phyloP scores from a whole-genome alignment of 2,888 invertebrate genomes.

The Gymnosoma rotundatum region DNA sequence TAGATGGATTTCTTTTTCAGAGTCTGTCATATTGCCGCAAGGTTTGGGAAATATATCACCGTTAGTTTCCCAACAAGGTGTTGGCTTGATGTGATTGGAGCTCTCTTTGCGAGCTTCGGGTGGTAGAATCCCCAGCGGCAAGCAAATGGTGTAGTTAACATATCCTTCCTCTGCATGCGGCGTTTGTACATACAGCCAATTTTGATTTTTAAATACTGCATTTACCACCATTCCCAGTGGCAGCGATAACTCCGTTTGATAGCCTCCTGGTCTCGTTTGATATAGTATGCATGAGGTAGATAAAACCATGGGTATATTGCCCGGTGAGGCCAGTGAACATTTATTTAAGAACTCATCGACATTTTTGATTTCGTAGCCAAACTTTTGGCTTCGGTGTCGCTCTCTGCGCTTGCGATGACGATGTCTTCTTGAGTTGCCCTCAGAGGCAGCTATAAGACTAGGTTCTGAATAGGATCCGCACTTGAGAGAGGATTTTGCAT shows the following conservation, averaged over 20 bases:
- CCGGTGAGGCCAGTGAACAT: conserved; percentile 91
- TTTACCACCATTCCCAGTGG: conserved; percentile 93
- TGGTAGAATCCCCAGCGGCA: conserved; percentile 89
- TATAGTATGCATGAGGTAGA: conserved; percentile 89
- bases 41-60: conserved; percentile 91
- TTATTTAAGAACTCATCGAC: conserved; percentile 90
- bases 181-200: conserved; percentile 93
- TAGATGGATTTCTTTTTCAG: conserved; percentile 86
- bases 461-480: conserved; percentile 81
- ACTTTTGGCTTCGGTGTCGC: conserved; percentile 82
- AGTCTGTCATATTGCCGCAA: conserved; percentile 91
- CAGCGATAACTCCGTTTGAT: conserved; percentile 86
- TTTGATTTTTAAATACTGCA: conserved; percentile 92
- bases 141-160: conserved; percentile 88
- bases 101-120: conserved; percentile 78
- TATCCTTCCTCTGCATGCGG: conserved; percentile 93
- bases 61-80: conserved; percentile 91
- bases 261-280: conserved; percentile 88
- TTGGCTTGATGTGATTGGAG: conserved; percentile 82
- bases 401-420: conserved; percentile 81
- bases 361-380: conserved; percentile 91
- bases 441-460: conserved; percentile 80
- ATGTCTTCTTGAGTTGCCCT: conserved; percentile 78
- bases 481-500: conserved; percentile 76
- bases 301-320: conserved; percentile 92